Base-by-base conservation (phyloP, 1,140 invertebrate genomes). In the Cydia amplana region DNA sequence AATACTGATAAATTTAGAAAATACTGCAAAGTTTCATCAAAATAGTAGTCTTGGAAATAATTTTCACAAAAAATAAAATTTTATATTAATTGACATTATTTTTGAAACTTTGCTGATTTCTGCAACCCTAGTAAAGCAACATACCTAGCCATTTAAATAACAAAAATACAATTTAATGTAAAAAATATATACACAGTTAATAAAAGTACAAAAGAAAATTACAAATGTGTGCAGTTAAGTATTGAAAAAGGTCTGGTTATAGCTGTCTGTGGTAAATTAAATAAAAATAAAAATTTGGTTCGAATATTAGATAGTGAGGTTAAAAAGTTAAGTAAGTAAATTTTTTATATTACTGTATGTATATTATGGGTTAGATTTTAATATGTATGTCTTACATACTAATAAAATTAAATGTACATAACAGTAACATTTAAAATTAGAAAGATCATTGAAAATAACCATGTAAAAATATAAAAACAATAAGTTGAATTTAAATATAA, bases 1-100 rank as follows among this genome's bases (percentile, higher is more conserved):
- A 70, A 70, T 70, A 70, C 65, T 70, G 65, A 70, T 70, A 73
- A 73, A 73, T 32, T 32, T 36, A n/a, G 65, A 70, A 40, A 70
- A 36, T 40, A 36, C 18, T 70, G 10, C 65, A 70, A 70, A 70
- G 65, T 70, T 70, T 36, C 65, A 70, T 60, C 18, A 20, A 60
- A 60, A 60, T 60, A n/a, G n/a, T n/a, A n/a, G 6, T 20, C 18
- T 20, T 20, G 18, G n/a, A 18, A 18, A 18, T 1, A 20, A 4
- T 2, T 18, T 55, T 18, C n/a, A 18, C 1, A n/a, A 55, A 55
- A 55, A 55, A 18, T 4, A 25, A 25, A 25, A 25, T 51, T 51
- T 0, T n/a, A n/a, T 51, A n/a, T 20, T 60, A 1, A 60, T 9
- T 60, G n/a, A 20, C 25, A 25, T 28, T 70, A 16, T 32, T n/a